Evolutionary conservation across 1,140 invertebrate species (phyloP), one percentile per base, ranked within the genome.

Genomic region (Drosophila malerkotliana): DNA sequence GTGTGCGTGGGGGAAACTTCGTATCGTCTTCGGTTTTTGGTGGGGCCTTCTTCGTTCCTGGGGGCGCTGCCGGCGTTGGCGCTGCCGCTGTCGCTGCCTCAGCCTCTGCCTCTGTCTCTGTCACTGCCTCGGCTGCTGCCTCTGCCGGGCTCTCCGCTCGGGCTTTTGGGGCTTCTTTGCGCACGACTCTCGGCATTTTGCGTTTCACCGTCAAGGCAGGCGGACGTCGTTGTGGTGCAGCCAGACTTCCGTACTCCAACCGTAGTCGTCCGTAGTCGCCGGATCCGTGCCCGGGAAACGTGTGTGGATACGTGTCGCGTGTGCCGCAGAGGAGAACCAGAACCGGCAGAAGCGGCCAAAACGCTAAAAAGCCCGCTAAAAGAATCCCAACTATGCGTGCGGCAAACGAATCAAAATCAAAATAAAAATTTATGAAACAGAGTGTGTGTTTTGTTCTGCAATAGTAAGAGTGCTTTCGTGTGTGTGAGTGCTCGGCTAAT

Each of bases 111-210:
- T 39, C 48, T 28, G 64, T 26, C 45, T 44, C 61, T n/a, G 64
- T 34, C 60, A 57, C 52, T 37, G 68, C 37, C 54, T 12, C 34
- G n/a, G 61, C 28, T 52, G 21, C 28, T 9, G 15, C 24, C 37
- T 14, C 54, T 41, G 68, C 30, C 47, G 60, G 48, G 72, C 62
- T 68, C 73, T 68, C 63, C 61, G 78, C 79, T 85, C 82, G 82
- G 82, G 67, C 64, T 64, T 87, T 80, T 85, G 85, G 72, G 60
- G 77, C 82, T 84, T 79, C 81, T 88, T 85, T 88, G 82, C 83
- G 79, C 74, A 88, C 82, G 83, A 87, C 82, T 85, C 82, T 88
- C 83, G 73, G 72, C 73, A 88, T 88, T 88, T 87, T 87, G 82
- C 73, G 75, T 87, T 87, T 81, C 78, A 79, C 82, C 82, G 82